A percentile compares a stretch with the other conserved stretches of the same genome.
These are phyloP conservation scores for Magallana gigas DNA, from an alignment of 1,140 invertebrate genomes.

Conservation along the genomic window DNA sequence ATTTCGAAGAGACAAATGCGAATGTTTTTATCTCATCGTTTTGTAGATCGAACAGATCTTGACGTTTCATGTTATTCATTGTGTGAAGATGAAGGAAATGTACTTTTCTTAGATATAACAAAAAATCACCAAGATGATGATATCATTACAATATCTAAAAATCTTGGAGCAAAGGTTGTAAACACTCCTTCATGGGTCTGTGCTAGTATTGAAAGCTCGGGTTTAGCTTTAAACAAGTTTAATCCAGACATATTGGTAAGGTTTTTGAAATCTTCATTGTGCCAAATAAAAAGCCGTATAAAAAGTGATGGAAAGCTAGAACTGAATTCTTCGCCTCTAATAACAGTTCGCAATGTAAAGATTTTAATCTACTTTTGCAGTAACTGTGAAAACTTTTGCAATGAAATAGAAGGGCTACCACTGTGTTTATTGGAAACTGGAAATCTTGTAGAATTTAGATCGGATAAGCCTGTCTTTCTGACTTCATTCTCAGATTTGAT, in stretches of 20 bases:
- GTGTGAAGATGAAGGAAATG: neutral
- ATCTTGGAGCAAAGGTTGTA: neutral
- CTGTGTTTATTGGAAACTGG: slow-evolving; percentile 10
- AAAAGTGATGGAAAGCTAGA: neutral
- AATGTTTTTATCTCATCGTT: neutral
- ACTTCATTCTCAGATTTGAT: neutral
- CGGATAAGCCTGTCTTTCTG: neutral
- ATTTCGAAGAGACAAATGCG: neutral
- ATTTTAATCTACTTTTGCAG: neutral
- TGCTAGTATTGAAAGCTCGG: neutral
- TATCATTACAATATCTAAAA: slow-evolving; percentile 8
- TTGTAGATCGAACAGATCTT: neutral
- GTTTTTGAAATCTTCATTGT: slow-evolving; percentile 2
- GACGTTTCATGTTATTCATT: neutral
- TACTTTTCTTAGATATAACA: neutral
- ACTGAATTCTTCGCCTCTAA: neutral
- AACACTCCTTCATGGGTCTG: neutral
- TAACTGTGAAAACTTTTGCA: neutral
- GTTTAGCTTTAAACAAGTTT: neutral
- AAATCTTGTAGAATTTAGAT: neutral
- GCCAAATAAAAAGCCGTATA: no score
- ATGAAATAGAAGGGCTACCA: neutral
- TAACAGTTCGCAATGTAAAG: neutral
- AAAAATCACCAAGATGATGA: neutral
- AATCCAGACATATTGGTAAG: neutral